Evolutionary conservation across 23 tunicate genomes (phyloP).

Genomic region (Halocynthia aurantium): DNA sequence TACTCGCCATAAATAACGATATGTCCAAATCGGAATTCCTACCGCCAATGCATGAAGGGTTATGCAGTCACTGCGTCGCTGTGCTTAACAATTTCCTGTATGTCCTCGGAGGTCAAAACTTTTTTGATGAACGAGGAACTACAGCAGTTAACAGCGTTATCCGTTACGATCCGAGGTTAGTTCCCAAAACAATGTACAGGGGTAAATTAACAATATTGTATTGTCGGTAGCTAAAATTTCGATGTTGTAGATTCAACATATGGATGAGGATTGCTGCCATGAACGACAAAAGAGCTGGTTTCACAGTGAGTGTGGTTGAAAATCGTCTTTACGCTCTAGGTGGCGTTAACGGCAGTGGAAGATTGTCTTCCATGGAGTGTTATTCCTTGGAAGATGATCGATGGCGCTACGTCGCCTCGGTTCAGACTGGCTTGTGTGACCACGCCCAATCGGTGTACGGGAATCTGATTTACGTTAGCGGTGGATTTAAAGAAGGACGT

Average conservation of each 20-base stretch:
- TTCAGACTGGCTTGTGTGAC: constrained; percentile 99
- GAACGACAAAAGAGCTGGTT: constrained; percentile 99
- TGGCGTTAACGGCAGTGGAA: constrained; percentile 93
- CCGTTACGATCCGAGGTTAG: constrained; percentile 95
- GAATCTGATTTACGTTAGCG: constrained; percentile 93
- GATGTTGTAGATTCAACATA: constrained; percentile 78
- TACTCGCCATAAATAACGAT: constrained; percentile 91
- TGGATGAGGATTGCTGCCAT: constrained; percentile 99
- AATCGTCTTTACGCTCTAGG: constrained; percentile 97
- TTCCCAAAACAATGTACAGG: neutral
- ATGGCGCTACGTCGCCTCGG: constrained; percentile 99
- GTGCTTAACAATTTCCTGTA: constrained; percentile 97
- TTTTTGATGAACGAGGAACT: constrained; percentile 98
- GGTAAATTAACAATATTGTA: neutral
- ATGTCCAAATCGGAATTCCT: constrained; percentile 96
- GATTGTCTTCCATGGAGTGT: constrained; percentile 99
- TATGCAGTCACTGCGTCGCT: constrained; percentile 96
- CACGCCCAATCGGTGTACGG: constrained; percentile 97
- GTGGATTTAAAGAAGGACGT: constrained; percentile 99
- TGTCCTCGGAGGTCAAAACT: constrained; percentile 96
- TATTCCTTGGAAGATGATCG: constrained; percentile 98
- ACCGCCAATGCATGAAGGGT: constrained; percentile 99
- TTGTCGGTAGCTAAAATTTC: neutral
- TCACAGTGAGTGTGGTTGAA: constrained; percentile 97
- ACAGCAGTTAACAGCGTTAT: constrained; percentile 96